Evolutionary conservation across 1,140 invertebrate genomes (phyloP).

Genomic region (Apis dorsata): DNA sequence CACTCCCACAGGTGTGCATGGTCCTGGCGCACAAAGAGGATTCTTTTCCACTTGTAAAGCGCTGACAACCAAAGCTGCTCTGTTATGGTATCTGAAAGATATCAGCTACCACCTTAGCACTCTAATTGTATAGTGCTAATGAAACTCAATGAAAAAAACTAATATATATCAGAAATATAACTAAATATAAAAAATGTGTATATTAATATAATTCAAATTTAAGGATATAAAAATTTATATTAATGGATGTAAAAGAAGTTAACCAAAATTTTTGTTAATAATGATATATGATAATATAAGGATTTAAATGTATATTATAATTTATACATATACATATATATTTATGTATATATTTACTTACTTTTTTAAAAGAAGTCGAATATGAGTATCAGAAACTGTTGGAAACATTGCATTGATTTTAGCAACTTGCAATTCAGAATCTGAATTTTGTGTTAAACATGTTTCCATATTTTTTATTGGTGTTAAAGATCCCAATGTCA

Average conservation of each 20-base stretch:
- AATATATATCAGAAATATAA: conserved; percentile 49
- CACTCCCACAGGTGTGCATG: conserved; percentile 80
- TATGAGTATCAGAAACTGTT: conserved; percentile 92
- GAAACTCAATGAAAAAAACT: conserved; percentile 28
- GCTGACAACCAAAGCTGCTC: conserved; percentile 95
- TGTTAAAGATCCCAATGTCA: conserved; percentile 76
- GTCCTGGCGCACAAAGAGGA: conserved; percentile 92
- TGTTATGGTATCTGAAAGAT: conserved; percentile 90
- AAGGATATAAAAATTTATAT: conserved; percentile 6
- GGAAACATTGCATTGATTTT: conserved; percentile 95
- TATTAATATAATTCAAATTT: conserved; percentile 11
- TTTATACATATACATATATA: not conserved
- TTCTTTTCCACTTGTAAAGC: conserved; percentile 95
- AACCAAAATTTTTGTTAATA: conserved; percentile 16
- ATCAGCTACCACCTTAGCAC: conserved; percentile 76
- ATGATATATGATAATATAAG: not conserved
- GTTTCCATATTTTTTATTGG: conserved; percentile 84
- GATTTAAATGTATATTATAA: not conserved
- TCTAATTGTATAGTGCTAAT: conserved; percentile 51
- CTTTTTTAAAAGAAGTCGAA: conserved; percentile 92
- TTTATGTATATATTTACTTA: conserved; percentile 79
- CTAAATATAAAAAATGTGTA: conserved; percentile 14
- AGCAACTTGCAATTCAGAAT: conserved; percentile 86
- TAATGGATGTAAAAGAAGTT: conserved; percentile 14
- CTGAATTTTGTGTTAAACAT: conserved; percentile 82